Base-by-base conservation (phyloP, 1,140 invertebrate genomes). In the Diorhabda sublineata region DNA sequence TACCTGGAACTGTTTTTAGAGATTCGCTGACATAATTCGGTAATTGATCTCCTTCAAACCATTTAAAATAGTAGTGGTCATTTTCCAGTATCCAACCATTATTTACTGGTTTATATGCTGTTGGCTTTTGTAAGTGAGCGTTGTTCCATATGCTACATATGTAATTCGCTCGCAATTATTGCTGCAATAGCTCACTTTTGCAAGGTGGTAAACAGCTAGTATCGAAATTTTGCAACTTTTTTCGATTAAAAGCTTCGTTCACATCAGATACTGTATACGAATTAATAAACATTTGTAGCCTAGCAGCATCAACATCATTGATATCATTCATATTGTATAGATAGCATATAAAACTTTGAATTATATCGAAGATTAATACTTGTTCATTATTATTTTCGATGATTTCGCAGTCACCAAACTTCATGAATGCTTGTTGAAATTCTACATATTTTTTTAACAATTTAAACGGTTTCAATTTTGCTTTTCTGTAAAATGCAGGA, bases 401-500 rank as follows among this genome's bases (percentile, higher is more conserved):
- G 6, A 67, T 64, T 11, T 67, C 45, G 9, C n/a, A 0, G 26
- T 26, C 26, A 26, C 26, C 26, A 26, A 26, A 26, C 26, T 26
- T 26, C 26, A 26, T 52, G 52, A 69, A 69, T 8, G 68, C 68
- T 58, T 69, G 2, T 45, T 69, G 68, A 42, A 57, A 69, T 58
- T 69, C 68, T 58, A 6, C 11, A 58, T 58, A 45, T 69, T 66
- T 66, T 66, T 65, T 58, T 42, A 45, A 58, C 41, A 58, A 41
- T 26, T n/a, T n/a, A n/a, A n/a, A 63, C 8, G 61, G 74, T 61
- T 64, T 73, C 67, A 47, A 8, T 70, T 77, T 77, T 4, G 71
- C 76, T 74, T 73, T 78, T n/a, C 67, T 72, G 26, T 71, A 74
- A 64, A 77, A 79, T 8, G 76, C 68, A 61, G 77, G 79, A 69